Evolutionary conservation across 2,888 invertebrate species (phyloP).

Genomic region (Pammene fasciana): DNA sequence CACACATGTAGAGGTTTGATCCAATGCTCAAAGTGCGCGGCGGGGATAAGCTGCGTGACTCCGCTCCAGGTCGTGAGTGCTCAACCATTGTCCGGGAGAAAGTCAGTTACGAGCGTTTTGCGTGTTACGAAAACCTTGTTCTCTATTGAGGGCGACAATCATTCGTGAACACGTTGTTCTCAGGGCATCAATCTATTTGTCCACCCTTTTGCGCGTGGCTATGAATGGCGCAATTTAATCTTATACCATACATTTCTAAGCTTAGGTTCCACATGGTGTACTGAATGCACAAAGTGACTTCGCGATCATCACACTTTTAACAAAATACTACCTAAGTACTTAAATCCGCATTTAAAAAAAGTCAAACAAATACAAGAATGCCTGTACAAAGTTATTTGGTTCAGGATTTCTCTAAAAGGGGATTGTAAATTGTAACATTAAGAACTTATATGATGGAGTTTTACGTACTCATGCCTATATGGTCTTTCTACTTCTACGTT

Average conservation of each 20-base stretch:
- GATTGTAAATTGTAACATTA: too few species aligned
- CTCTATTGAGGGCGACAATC: slow-evolving; percentile 52
- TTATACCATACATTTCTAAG: not conserved
- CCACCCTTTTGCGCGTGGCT: slow-evolving; percentile 2
- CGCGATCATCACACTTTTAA: too few species aligned
- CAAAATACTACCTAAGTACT: too few species aligned
- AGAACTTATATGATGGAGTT: too few species aligned
- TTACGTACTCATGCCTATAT: not conserved
- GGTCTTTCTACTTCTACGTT: not conserved
- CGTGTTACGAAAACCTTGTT: slow-evolving; percentile 71
- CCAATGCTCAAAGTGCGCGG: slow-evolving; percentile 20
- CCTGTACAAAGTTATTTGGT: too few species aligned
- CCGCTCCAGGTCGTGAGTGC: slow-evolving; percentile 65
- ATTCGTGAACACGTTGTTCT: slow-evolving; percentile 43
- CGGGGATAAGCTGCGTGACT: slow-evolving; percentile 63
- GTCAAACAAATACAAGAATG: too few species aligned
- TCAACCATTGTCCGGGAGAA: slow-evolving; percentile 76
- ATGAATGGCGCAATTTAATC: not conserved
- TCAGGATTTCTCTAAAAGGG: too few species aligned
- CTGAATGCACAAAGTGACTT: too few species aligned
- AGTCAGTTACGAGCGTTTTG: slow-evolving; percentile 72
- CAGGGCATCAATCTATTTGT: slow-evolving; percentile 19
- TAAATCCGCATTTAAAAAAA: too few species aligned
- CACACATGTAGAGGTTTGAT: too few species aligned
- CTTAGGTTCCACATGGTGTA: not conserved